These are phyloP conservation scores for Ciconia nigra DNA, from an alignment of 2,797 vertebrate species.

Conservation along the genomic window DNA sequence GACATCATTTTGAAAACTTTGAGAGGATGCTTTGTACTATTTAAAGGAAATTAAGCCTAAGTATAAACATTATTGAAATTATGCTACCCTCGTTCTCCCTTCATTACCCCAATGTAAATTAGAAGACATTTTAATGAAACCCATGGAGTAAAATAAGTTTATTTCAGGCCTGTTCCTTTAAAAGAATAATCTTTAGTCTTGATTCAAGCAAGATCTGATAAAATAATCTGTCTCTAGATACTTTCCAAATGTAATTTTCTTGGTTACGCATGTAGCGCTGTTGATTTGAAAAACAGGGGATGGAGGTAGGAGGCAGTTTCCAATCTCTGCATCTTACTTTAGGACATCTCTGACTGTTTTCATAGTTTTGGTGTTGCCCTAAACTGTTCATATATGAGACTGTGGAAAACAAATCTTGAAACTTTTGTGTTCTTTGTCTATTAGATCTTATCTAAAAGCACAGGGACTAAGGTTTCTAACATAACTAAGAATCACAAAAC, in stretches of 20 bases:
- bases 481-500: background rate
- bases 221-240: background rate
- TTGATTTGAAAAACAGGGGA: constrained; percentile 20
- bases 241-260: constrained; percentile 32
- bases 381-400: background rate
- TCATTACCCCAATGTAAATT: background rate
- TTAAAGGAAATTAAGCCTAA: constrained; percentile 37
- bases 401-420: background rate
- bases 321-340: background rate
- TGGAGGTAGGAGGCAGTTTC: background rate
- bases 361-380: background rate
- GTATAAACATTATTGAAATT: constrained; percentile 33
- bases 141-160: background rate
- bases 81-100: background rate
- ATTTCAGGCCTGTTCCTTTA: background rate
- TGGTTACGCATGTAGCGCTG: background rate
- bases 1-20: constrained; percentile 22
- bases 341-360: background rate
- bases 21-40: constrained; percentile 28
- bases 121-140: background rate
- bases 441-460: background rate
- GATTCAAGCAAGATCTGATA: constrained; percentile 18
- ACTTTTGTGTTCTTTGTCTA: background rate
- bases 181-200: background rate
- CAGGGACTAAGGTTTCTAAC: background rate